A percentile compares a stretch with the other conserved stretches of the same genome.
These are phyloP conservation scores for Anseranas semipalmata DNA, from an alignment of 2,113 vertebrate species.

Conservation along the genomic window DNA sequence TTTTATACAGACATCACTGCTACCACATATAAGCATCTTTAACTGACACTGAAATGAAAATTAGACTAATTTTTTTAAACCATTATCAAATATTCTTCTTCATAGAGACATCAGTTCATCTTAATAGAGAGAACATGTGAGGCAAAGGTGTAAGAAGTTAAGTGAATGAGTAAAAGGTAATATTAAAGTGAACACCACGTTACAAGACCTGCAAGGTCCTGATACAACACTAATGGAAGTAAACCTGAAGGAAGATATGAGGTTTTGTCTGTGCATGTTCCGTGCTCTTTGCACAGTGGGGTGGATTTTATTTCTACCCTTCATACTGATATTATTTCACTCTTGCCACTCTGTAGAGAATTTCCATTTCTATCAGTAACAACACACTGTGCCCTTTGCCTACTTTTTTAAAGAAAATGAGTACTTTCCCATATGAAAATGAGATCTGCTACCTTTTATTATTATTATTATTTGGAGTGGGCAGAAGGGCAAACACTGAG, in stretches of 20 bases:
- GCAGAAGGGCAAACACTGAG: not conserved
- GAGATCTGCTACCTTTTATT: not conserved
- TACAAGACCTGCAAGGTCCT: not conserved
- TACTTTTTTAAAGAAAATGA: not conserved
- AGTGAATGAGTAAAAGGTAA: not conserved
- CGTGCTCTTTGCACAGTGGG: not conserved
- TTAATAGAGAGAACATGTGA: not conserved
- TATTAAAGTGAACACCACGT: not conserved
- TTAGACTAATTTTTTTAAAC: accelerated
- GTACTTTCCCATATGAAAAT: not conserved
- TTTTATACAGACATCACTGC: not conserved
- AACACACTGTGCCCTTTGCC: not conserved
- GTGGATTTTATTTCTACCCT: not conserved
- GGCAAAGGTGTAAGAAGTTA: not conserved
- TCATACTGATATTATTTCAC: not conserved
- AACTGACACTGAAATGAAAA: not conserved
- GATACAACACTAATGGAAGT: not conserved
- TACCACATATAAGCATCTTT: not conserved
- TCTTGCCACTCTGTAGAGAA: not conserved
- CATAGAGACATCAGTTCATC: not conserved
- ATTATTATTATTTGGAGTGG: not conserved
- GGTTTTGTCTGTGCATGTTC: not conserved
- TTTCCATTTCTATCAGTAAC: not conserved
- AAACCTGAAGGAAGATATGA: not conserved
- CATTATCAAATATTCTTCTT: not conserved